phyloP scores from a whole-genome alignment of 2,797 vertebrate genomes.

The Vultur gryphus region DNA sequence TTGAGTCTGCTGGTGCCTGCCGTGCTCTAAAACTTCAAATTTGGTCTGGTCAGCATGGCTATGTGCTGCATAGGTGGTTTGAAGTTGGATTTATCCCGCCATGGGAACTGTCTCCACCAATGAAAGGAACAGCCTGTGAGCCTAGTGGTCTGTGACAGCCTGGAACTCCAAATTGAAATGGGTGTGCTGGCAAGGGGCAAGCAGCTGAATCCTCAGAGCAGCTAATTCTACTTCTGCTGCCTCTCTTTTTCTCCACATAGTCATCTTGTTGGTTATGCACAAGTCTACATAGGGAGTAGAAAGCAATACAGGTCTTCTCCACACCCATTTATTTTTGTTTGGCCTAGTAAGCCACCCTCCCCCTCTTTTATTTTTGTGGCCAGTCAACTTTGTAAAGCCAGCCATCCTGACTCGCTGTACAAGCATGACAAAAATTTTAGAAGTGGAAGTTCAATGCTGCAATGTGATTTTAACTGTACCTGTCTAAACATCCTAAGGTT shows the following conservation, averaged over 20 bases:
- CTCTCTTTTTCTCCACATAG: neutral
- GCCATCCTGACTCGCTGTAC: neutral
- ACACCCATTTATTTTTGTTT: neutral
- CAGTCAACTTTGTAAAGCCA: neutral
- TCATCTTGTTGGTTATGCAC: neutral
- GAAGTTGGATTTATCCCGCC: constrained; percentile 58
- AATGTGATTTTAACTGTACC: constrained; percentile 45
- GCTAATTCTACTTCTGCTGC: neutral
- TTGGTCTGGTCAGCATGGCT: constrained; percentile 50
- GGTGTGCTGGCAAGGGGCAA: neutral
- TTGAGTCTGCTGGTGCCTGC: constrained; percentile 31
- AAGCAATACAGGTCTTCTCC: neutral
- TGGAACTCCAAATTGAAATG: neutral
- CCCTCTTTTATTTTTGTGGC: neutral
- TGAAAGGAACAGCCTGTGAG: constrained; percentile 38
- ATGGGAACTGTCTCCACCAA: constrained; percentile 58
- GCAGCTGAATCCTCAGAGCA: neutral
- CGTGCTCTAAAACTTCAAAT: constrained; percentile 52
- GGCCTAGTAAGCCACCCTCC: neutral
- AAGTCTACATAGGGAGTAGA: neutral
- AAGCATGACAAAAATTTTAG: constrained; percentile 1
- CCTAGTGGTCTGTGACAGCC: constrained; percentile 52
- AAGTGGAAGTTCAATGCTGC: neutral
- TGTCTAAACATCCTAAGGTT: constrained; percentile 47
- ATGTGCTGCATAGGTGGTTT: constrained; percentile 36